phyloP scores from a whole-genome alignment of 2,888 invertebrate species.

The Drosophila kambysellisi region DNA sequence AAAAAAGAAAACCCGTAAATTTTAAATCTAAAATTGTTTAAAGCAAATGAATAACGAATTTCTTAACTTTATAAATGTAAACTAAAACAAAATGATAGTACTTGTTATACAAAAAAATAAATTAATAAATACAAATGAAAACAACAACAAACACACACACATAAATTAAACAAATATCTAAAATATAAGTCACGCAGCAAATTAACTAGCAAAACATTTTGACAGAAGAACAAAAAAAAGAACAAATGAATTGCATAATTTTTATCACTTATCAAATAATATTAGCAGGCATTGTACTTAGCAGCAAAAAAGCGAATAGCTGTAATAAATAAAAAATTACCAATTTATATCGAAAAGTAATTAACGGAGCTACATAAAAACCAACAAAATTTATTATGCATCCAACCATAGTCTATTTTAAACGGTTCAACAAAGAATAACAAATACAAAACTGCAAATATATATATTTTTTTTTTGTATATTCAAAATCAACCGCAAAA shows the following conservation, averaged over 20 bases:
- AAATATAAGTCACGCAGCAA: constrained; percentile 42
- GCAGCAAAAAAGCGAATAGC: constrained; percentile 42
- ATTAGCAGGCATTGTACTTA: constrained; percentile 63
- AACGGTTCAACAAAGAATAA: constrained; percentile 20
- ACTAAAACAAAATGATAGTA: constrained; percentile 46
- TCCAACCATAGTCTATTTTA: constrained; percentile 37
- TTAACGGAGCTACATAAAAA: constrained; percentile 47
- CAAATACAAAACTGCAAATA: constrained; percentile 25
- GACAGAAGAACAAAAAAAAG: constrained; percentile 34
- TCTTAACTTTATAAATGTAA: constrained; percentile 60
- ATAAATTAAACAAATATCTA: constrained; percentile 16
- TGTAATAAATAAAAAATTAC: constrained; percentile 30
- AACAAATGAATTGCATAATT: constrained; percentile 38
- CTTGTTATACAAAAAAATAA: constrained; percentile 57
- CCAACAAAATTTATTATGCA: constrained; percentile 49
- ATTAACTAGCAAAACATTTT: constrained; percentile 53
- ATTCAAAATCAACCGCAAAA: constrained; percentile 43
- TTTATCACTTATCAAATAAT: constrained; percentile 48
- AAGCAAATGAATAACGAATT: constrained; percentile 71
- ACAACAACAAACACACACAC: background rate
- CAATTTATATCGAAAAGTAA: constrained; percentile 52
- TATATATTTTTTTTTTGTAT: constrained; percentile 33
- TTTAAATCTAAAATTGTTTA: constrained; percentile 58
- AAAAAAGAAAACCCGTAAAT: constrained; percentile 14
- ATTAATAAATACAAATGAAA: constrained; percentile 6